phyloP scores from a whole-genome alignment of 2,888 invertebrate species.

The Synanthedon andrenaeformis region DNA sequence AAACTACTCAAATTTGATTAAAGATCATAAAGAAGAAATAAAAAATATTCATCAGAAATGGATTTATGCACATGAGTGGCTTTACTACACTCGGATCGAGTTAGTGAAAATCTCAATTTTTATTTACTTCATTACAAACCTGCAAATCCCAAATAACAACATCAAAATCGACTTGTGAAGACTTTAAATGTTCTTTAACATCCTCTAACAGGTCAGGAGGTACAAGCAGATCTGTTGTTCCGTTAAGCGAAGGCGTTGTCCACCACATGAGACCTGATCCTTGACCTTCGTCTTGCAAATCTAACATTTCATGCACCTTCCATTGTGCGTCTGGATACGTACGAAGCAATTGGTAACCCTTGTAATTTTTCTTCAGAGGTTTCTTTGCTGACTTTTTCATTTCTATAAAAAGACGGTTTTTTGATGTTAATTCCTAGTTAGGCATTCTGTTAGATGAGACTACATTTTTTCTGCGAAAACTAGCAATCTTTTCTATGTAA shows the following conservation, averaged over 20 bases:
- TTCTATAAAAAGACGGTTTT: conserved; percentile 13
- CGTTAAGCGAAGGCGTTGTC: conserved; percentile 55
- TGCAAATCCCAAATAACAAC: conserved; percentile 80
- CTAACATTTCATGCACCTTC: conserved; percentile 57
- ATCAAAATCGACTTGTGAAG: conserved; percentile 73
- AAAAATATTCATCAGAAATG: too few species aligned
- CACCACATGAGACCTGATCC: conserved; percentile 66
- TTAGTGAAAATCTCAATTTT: too few species aligned
- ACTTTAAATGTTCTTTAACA: conserved; percentile 71
- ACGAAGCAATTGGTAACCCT: conserved; percentile 66
- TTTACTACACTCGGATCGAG: too few species aligned
- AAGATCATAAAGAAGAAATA: too few species aligned
- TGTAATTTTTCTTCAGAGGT: conserved; percentile 59
- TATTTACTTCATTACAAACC: conserved; percentile 32
- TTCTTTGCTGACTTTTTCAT: conserved; percentile 48
- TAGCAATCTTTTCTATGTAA: too few species aligned
- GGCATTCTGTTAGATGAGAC: too few species aligned
- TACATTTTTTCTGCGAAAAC: too few species aligned
- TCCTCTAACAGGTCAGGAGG: conserved; percentile 74
- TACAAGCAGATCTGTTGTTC: conserved; percentile 78
- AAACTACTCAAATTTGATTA: too few species aligned
- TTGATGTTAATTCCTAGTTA: background rate
- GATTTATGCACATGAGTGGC: too few species aligned
- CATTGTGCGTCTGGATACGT: conserved; percentile 48
- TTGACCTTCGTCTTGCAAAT: conserved; percentile 58